phyloP scores from a whole-genome alignment of 2,888 invertebrate genomes.

The Hypolimnas misippus region DNA sequence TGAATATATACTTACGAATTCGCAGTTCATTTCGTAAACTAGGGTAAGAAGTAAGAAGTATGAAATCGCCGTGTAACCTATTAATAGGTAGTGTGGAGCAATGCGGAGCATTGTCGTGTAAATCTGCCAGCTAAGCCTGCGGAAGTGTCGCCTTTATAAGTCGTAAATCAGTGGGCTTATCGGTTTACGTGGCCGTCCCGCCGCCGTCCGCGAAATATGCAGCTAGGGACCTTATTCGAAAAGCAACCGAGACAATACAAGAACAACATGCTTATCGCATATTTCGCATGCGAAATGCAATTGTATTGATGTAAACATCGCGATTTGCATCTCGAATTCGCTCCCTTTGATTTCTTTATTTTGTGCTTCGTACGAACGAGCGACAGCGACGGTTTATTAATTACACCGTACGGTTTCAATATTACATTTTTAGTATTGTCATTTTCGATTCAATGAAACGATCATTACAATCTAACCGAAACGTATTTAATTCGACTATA shows the following conservation, averaged over 20 bases:
- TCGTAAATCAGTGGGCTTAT: slow-evolving; percentile 78
- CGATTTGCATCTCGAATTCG: slow-evolving; percentile 35
- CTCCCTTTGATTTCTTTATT: slow-evolving; percentile 31
- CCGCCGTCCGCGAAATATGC: slow-evolving; percentile 65
- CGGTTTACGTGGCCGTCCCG: slow-evolving; percentile 62
- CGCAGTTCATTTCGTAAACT: neutral
- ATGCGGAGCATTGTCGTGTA: slow-evolving; percentile 42
- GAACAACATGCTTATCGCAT: slow-evolving; percentile 37
- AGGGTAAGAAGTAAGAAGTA: slow-evolving; percentile 22
- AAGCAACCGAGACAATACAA: slow-evolving; percentile 41
- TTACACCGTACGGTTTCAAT: slow-evolving; percentile 7
- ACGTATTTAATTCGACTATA: neutral
- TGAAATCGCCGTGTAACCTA: slow-evolving; percentile 42
- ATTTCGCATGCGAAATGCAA: slow-evolving; percentile 43
- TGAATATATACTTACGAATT: too few species aligned
- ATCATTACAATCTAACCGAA: neutral
- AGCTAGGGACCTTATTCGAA: slow-evolving; percentile 54
- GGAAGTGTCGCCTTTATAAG: slow-evolving; percentile 75
- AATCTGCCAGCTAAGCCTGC: slow-evolving; percentile 64
- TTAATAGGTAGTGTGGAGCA: slow-evolving; percentile 42
- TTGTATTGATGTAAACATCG: slow-evolving; percentile 39
- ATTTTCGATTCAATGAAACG: neutral
- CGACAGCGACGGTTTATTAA: slow-evolving; percentile 12
- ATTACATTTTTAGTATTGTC: neutral
- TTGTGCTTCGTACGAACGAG: slow-evolving; percentile 12